Evolutionary conservation across 2,113 vertebrate species (phyloP), one percentile per base, ranked within the genome.

Genomic region (Choloepus hoffmanni): DNA sequence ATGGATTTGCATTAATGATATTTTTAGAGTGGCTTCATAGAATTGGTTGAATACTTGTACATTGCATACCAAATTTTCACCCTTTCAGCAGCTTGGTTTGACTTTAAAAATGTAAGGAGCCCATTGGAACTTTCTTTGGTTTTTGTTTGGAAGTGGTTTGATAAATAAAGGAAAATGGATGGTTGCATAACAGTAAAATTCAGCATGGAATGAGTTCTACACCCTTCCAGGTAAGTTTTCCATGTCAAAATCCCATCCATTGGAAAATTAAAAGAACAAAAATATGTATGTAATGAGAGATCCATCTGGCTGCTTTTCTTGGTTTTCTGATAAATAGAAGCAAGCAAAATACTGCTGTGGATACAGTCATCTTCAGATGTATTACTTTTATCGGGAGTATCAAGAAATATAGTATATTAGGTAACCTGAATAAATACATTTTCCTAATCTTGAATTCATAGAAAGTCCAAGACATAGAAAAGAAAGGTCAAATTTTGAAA

Each of bases 1-100:
- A 53, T 99, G 98, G 98, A 97, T 98, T 73, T 99, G 98, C 97
- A 98, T 98, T 62, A 99, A 98, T 48, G 98, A 98, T 33, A 97
- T 99, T 85, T 99, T 99, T 97, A 97, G 98, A 95, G 97, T 99
- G 97, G 98, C 98, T 67, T 96, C 98, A 33, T 98, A 99, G 94
- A 99, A 98, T 92, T 95, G 98, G 97, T 67, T 96, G 83, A 84
- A 16, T 81, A 81, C 36, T 40, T 40, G 12, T 60, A 81, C 55
- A 23, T 55, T 79, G 18, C 36, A 58, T 55, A n/a, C 77, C 58
- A 50, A 36, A 8, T 50, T 55, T 79, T 79, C 30, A 79, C 77
- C 19, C 10, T 58, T 26, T 36, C 36, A 45, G 24, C 58, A n/a
- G 53, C 53, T 81, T 60, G 19, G 21, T 36, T 58, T 36, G 58